phyloP scores from a whole-genome alignment of 2,888 invertebrate genomes.

The Ditula angustiorana region DNA sequence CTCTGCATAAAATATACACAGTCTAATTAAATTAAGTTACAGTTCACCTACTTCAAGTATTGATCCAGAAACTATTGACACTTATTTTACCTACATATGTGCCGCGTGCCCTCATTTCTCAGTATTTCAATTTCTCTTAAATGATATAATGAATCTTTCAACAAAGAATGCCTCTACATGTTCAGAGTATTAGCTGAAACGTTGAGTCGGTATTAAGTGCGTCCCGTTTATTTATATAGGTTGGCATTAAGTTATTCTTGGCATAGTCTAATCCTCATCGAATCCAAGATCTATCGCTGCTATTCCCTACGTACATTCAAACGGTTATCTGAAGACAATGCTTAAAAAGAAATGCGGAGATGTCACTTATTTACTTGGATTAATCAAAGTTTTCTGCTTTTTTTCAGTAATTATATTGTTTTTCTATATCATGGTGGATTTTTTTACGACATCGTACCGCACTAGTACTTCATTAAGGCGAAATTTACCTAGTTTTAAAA shows the following conservation, averaged over 20 bases:
- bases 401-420: too few relatives aligned
- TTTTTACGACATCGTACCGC: too few relatives aligned
- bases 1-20: not conserved
- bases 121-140: too few relatives aligned
- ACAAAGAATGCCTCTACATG: too few relatives aligned
- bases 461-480: too few relatives aligned
- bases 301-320: not conserved
- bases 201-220: not conserved
- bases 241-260: conserved; percentile 7
- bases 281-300: not conserved
- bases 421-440: too few relatives aligned
- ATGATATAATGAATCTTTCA: too few relatives aligned
- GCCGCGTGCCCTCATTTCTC: not conserved
- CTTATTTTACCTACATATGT: not conserved
- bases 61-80: conserved; percentile 5
- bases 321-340: not conserved
- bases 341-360: not conserved
- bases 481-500: too few relatives aligned
- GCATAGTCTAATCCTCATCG: not conserved
- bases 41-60: conserved; percentile 17
- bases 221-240: not conserved
- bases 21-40: not conserved
- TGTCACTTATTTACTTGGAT: too few relatives aligned
- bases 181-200: too few relatives aligned
- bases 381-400: too few relatives aligned